Evolutionary conservation across 2,888 invertebrate genomes (phyloP).

Genomic region (Drosophila macrothrix): DNA sequence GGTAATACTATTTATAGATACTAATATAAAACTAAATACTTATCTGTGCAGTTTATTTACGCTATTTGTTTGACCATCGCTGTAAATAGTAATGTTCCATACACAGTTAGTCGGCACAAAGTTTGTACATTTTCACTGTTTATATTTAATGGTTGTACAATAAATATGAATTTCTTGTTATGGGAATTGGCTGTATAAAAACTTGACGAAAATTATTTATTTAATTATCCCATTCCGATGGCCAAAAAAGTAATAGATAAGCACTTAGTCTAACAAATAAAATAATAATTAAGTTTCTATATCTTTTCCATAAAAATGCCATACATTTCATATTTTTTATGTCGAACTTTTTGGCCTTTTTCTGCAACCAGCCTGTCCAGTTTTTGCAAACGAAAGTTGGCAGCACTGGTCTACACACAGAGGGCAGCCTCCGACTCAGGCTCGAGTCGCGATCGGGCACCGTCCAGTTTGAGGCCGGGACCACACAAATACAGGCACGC

Average conservation of each 20-base stretch:
- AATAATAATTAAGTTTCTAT: not conserved
- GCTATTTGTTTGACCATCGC: not conserved
- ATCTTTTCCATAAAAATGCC: not conserved
- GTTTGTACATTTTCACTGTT: not conserved
- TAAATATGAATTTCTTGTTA: not conserved
- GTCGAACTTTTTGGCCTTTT: not conserved
- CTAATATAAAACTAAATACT: not conserved
- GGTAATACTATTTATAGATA: not conserved
- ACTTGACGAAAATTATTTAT: not conserved
- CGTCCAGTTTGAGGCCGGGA: slow-evolving; percentile 81
- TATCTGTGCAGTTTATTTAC: not conserved
- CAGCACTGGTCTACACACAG: slow-evolving; percentile 27
- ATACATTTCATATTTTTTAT: not conserved
- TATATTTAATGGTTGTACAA: not conserved
- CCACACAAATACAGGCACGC: slow-evolving; percentile 86
- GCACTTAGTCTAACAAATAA: not conserved
- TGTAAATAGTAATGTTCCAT: not conserved
- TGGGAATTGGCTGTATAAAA: not conserved
- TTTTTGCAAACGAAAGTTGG: not conserved
- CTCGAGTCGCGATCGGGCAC: slow-evolving; percentile 33
- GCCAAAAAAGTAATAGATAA: not conserved
- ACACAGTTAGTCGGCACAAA: not conserved
- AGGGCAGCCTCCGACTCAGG: slow-evolving; percentile 27
- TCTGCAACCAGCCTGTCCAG: not conserved
- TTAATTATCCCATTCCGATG: not conserved